Percentiles rank a stretch among this genome's conserved stretches.
Evolutionary conservation across 2,797 vertebrate species (phyloP).

Genomic region (Alectoris magna): DNA sequence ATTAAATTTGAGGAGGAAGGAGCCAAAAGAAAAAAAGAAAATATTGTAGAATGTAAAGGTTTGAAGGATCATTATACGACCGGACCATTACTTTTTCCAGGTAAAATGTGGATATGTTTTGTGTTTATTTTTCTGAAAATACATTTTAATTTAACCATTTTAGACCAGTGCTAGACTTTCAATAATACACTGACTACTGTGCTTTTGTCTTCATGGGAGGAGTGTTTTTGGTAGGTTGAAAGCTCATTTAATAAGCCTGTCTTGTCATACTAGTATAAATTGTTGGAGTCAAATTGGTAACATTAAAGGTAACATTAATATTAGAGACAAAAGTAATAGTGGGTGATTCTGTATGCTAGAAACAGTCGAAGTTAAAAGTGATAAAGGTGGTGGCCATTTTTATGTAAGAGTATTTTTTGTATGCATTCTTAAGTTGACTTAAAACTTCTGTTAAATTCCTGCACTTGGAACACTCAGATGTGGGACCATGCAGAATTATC

Average conservation of each 20-base stretch:
- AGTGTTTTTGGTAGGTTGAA: not conserved
- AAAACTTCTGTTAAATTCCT: not conserved
- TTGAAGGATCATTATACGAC: not conserved
- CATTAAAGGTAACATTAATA: not conserved
- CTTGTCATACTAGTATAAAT: not conserved
- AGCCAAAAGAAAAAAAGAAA: fast-evolving
- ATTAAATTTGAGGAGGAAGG: not conserved
- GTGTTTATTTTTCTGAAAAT: not conserved
- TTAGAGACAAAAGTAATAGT: not conserved
- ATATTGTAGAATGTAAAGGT: not conserved
- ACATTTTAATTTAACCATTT: not conserved
- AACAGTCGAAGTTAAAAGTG: not conserved
- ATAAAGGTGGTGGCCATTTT: not conserved
- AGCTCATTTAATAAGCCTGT: not conserved
- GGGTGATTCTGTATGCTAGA: not conserved
- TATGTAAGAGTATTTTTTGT: not conserved
- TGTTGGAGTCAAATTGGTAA: not conserved
- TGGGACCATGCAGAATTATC: not conserved
- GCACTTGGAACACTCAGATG: not conserved
- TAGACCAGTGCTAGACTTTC: not conserved
- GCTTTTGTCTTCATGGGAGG: not conserved
- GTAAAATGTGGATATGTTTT: not conserved
- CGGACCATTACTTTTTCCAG: not conserved
- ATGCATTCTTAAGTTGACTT: not conserved
- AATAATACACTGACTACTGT: not conserved